Evolutionary conservation across 2,888 invertebrate species (phyloP), one percentile per base, ranked within the genome.

Genomic region (Augochlorella aurata): DNA sequence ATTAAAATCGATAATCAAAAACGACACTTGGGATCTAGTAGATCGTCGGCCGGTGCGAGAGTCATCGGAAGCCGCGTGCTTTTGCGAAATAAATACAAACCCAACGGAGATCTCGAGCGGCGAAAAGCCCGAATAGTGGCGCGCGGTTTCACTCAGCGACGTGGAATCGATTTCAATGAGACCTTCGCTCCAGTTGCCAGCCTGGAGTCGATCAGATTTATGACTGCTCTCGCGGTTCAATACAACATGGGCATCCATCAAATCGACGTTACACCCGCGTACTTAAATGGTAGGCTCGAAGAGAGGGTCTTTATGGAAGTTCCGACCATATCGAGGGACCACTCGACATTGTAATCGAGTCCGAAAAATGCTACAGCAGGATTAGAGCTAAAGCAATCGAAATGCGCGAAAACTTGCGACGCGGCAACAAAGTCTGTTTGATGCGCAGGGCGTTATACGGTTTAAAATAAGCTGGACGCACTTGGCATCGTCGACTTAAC

Each of bases 21-120:
- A 54, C 21, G 21, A 71, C 21, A 44, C 58, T 1, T 71, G 54
- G 54, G 21, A 38, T 18, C 10, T 71, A 4, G 21, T n/a, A 8
- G 70, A 54, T 12, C 44, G 54, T 2, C 54, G 18, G 44, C 14
- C 18, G 45, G 38, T 29, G 7, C 10, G 5, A n/a, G 8, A 5
- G 45, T 71, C 0, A 44, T 71, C 44, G 70, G 70, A 9, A 45
- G 70, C 16, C 52, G 70, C 24, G n/a, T 71, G 8, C 44, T 71
- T 21, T 24, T 67, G 1, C 66, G 66, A n/a, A 67, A 67, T 12
- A 49, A 67, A 0, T 67, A 67, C 10, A 49, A 68, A 5, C 21
- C 21, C 29, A 24, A 29, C 49, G 50, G 49, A 2, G 24, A 44
- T 4, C 29, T 24, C 12, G 47, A 47, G 47, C 47, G 47, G 47